Evolutionary conservation across 2,797 vertebrate genomes (phyloP), one percentile per base, ranked within the genome.

Genomic region (Acanthopagrus latus): DNA sequence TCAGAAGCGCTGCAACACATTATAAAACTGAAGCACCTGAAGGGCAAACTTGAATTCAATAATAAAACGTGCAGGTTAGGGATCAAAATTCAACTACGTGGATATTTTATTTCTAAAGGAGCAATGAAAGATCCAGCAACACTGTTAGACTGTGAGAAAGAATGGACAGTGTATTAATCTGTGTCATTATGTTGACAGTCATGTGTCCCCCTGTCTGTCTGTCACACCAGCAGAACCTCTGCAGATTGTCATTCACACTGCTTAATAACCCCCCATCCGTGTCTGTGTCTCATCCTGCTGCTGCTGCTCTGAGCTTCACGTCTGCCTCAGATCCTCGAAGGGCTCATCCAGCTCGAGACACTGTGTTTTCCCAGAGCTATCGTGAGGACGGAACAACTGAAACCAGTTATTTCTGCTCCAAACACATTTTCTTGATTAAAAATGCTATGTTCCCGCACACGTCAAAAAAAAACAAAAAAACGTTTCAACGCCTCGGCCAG

Each of bases 221-320:
- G 29, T 57, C 63, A 65, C 69, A 55, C 52, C 72, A 43, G 11
- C 29, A 60, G 7, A 44, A 41, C 43, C 20, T 7, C 73, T 80
- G 78, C 60, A 64, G 55, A 71, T 46, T 54, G 76, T 76, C 75
- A 76, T 16, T 74, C 75, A 74, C 73, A 66, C 86, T 11, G 43
- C 63, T 52, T 64, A 69, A 58, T 46, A 68, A 65, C 43, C 18
- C 20, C 64, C 47, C 44, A 29, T 73, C 64, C 60, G 83, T 52
- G 64, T 68, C 73, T 64, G 64, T 9, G 56, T 71, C 60, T 71
- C 64, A 43, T 73, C 57, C 52, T 63, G 27, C 44, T 52, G 23
- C 55, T 52, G 59, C 71, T 65, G 58, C 52, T 56, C 46, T 1
- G n/a, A 60, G 46, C 47, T 73, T 21, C 50, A 18, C 1, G 20